phyloP scores from a whole-genome alignment of 2,888 invertebrate species.

The Drosophila heteroneura region DNA sequence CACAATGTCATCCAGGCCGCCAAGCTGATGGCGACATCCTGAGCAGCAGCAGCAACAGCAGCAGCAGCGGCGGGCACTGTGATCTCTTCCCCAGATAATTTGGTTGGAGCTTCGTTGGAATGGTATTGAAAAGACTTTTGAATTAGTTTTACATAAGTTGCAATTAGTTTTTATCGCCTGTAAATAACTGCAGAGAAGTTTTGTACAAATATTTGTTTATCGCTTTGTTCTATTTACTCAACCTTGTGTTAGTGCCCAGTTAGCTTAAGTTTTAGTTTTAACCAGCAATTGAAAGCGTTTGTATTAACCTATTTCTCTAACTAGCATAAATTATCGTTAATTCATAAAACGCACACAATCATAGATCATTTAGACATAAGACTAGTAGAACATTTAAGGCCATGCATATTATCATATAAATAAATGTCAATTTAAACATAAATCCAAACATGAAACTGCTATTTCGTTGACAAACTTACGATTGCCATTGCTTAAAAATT shows the following conservation, averaged over 20 bases:
- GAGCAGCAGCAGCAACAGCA: conserved; percentile 76
- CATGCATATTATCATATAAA: conserved; percentile 46
- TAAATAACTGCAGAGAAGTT: conserved; percentile 57
- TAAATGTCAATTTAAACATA: conserved; percentile 44
- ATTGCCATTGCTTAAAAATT: neutral
- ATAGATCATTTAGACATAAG: conserved; percentile 66
- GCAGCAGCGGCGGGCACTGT: conserved; percentile 38
- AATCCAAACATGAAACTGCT: neutral
- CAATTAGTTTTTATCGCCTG: conserved; percentile 50
- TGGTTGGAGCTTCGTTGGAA: conserved; percentile 59
- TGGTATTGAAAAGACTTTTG: conserved; percentile 76
- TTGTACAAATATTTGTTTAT: conserved; percentile 60
- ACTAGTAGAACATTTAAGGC: conserved; percentile 44
- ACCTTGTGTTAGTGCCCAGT: conserved; percentile 14
- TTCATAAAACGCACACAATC: conserved; percentile 38
- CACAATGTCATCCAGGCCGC: conserved; percentile 94
- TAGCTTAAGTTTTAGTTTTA: conserved; percentile 24
- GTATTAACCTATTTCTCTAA: conserved; percentile 33
- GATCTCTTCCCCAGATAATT: conserved; percentile 57
- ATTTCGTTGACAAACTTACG: neutral
- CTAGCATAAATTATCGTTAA: conserved; percentile 51
- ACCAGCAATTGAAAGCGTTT: conserved; percentile 42
- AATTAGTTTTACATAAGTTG: conserved; percentile 48
- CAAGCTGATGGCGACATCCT: conserved; percentile 93
- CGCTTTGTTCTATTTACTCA: conserved; percentile 30